A percentile compares a stretch with the other conserved stretches of the same genome.
These are phyloP conservation scores for Zelostemma sp. DNA, from an alignment of 1,140 invertebrate species.

Conservation along the genomic window DNA sequence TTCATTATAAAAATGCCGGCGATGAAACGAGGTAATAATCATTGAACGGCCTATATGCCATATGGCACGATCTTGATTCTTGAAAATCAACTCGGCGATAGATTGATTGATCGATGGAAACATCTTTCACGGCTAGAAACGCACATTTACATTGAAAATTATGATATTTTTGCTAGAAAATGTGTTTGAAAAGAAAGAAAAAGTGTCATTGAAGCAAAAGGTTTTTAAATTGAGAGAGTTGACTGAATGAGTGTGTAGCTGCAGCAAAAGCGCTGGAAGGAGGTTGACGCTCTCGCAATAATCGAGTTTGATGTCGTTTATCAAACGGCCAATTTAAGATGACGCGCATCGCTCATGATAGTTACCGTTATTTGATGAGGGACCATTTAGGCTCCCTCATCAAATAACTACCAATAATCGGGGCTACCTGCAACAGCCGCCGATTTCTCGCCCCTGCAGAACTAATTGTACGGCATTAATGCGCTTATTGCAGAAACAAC, in stretches of 20 bases:
- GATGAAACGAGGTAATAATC: constrained; percentile 48
- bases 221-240: no score
- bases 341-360: constrained; percentile 28
- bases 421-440: constrained; percentile 30
- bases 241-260: no score
- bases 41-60: constrained; percentile 56
- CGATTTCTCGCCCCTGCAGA: constrained; percentile 14
- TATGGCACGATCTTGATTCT: constrained; percentile 65
- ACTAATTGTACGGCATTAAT: no score
- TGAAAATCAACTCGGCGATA: constrained; percentile 44
- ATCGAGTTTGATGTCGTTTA: constrained; percentile 38
- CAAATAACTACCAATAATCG: constrained; percentile 26
- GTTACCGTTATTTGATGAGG: constrained; percentile 42
- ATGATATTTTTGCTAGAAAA: no score
- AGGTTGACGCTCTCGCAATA: constrained; percentile 38
- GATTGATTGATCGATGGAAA: constrained; percentile 51
- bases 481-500: no score
- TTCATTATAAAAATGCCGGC: constrained; percentile 57
- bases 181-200: no score
- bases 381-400: constrained; percentile 31
- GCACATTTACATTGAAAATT: constrained; percentile 57
- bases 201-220: no score
- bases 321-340: constrained; percentile 37
- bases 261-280: no score
- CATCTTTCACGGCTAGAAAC: constrained; percentile 23